phyloP scores from a whole-genome alignment of 2,888 invertebrate species.

The Drosophila lutescens region DNA sequence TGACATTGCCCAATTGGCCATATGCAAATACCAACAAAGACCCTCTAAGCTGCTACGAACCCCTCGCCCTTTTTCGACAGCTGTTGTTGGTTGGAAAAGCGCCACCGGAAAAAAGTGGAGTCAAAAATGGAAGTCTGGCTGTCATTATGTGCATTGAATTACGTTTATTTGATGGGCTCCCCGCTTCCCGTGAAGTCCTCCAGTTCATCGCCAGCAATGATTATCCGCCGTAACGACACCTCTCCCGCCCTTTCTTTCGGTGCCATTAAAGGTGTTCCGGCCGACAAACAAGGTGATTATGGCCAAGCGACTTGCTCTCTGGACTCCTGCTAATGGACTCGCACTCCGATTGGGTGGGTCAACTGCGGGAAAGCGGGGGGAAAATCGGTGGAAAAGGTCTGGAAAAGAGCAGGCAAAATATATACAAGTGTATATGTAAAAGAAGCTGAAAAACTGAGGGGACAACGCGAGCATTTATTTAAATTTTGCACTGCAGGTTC shows the following conservation, averaged over 20 bases:
- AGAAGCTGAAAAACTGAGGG: conserved; percentile 29
- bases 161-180: conserved; percentile 74
- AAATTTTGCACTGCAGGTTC: conserved; percentile 60
- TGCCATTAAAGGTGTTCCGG: conserved; percentile 68
- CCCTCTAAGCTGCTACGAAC: conserved; percentile 25
- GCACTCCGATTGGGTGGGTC: conserved; percentile 7
- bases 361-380: conserved; percentile 17
- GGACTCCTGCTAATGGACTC: conserved; percentile 70
- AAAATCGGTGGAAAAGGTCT: neutral
- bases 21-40: conserved; percentile 63
- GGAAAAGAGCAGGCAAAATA: conserved; percentile 13
- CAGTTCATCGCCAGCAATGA: conserved; percentile 51
- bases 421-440: conserved; percentile 1
- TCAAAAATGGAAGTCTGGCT: conserved; percentile 73
- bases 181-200: conserved; percentile 12
- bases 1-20: conserved; percentile 75
- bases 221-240: conserved; percentile 69
- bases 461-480: conserved; percentile 63
- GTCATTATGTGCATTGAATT: conserved; percentile 78
- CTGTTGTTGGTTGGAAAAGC: conserved; percentile 10
- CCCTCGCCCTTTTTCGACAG: conserved; percentile 1
- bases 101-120: conserved; percentile 6
- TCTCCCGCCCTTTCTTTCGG: conserved; percentile 6
- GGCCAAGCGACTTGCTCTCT: conserved; percentile 62
- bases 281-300: conserved; percentile 75